Percentiles rank a stretch among this genome's conserved stretches.
phyloP scores from a whole-genome alignment of 2,797 vertebrate species.

The Perdix hodgsoniae region DNA sequence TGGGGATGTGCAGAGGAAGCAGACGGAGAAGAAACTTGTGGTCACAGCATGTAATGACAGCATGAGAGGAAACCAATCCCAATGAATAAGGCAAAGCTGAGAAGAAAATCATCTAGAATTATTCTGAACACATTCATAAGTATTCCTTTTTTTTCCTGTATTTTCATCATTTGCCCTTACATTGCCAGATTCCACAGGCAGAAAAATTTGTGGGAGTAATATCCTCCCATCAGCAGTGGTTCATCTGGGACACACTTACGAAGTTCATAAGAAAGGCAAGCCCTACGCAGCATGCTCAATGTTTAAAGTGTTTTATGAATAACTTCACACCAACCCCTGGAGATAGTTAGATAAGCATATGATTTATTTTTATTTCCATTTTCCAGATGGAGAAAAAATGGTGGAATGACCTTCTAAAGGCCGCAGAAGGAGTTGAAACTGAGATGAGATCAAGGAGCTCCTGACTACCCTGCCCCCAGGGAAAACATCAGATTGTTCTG shows the following conservation, averaged over 20 bases:
- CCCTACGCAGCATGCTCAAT: constrained; percentile 69
- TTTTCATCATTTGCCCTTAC: constrained; percentile 34
- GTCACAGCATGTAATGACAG: not conserved
- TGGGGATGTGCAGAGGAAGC: not conserved
- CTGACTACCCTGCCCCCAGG: constrained; percentile 39
- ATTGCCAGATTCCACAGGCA: constrained; percentile 51
- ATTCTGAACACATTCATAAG: constrained; percentile 6
- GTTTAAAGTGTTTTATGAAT: constrained; percentile 77
- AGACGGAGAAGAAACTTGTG: not conserved
- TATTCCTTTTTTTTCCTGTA: not conserved
- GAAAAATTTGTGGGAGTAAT: constrained; percentile 75
- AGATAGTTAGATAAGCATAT: constrained; percentile 73
- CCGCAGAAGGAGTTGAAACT: constrained; percentile 68
- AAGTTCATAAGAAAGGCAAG: constrained; percentile 74
- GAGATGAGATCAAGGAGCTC: constrained; percentile 68
- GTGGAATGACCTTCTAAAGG: constrained; percentile 72
- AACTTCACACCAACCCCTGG: constrained; percentile 70
- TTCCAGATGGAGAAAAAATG: constrained; percentile 69
- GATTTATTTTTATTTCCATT: constrained; percentile 76
- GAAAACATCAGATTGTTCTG: constrained; percentile 57
- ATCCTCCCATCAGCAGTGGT: constrained; percentile 66
- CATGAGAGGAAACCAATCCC: not conserved
- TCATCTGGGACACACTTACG: constrained; percentile 72
- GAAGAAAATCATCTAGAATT: not conserved
- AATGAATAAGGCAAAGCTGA: not conserved